Conservation (phyloP, 2,888 invertebrate species). For the Hoplodrina ambigua region DNA sequence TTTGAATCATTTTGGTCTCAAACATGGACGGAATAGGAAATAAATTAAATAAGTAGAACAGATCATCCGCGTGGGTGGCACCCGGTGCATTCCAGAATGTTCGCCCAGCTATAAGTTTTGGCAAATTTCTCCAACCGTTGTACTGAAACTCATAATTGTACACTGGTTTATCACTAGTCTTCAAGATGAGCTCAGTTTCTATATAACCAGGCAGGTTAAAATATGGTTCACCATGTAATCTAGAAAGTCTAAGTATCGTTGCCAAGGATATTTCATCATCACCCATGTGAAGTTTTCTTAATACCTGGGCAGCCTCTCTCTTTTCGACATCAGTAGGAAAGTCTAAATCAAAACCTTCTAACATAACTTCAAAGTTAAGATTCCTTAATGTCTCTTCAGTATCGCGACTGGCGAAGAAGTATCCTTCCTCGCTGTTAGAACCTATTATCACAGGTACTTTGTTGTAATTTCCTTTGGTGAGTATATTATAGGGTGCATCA, state of each 20-base stretch:
- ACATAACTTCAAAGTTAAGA: slow-evolving; percentile 10
- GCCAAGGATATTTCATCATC: slow-evolving; percentile 26
- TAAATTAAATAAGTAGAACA: slow-evolving; percentile 30
- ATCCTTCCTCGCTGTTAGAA: slow-evolving; percentile 61
- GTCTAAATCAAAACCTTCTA: slow-evolving; percentile 18
- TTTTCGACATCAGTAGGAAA: slow-evolving; percentile 22
- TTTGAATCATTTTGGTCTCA: slow-evolving; percentile 53
- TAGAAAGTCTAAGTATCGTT: slow-evolving; percentile 39
- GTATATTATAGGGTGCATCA: slow-evolving; percentile 42
- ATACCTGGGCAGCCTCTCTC: slow-evolving; percentile 2
- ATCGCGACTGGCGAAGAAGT: slow-evolving; percentile 23
- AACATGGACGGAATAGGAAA: slow-evolving; percentile 24
- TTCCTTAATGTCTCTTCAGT: slow-evolving; percentile 23
- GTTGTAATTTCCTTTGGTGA: slow-evolving; percentile 47
- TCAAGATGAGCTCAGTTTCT: slow-evolving; percentile 36
- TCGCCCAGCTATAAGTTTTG: slow-evolving; percentile 16
- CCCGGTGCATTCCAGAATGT: slow-evolving; percentile 27
- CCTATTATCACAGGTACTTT: slow-evolving; percentile 66
- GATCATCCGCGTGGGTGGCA: slow-evolving; percentile 35
- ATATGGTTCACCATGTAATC: slow-evolving; percentile 37
- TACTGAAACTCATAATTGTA: slow-evolving; percentile 58
- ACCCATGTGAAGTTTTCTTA: slow-evolving; percentile 37
- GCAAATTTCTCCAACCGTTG: slow-evolving; percentile 23
- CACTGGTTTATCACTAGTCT: slow-evolving; percentile 37
- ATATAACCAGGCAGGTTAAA: slow-evolving; percentile 30